Conservation (phyloP, 2,888 invertebrate species). For the Auanema sp. region DNA sequence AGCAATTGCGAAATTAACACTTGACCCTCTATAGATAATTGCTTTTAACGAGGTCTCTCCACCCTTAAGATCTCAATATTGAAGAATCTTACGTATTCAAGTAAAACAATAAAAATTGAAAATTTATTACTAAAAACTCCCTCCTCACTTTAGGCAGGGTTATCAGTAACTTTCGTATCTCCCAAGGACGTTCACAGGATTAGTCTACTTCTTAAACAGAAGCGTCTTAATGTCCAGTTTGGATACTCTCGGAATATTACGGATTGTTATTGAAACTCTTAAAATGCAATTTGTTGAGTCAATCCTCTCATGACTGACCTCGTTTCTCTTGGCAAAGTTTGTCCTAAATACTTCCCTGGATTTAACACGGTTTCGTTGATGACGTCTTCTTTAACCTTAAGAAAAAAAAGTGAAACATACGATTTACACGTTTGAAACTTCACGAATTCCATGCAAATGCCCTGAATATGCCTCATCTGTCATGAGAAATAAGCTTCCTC, state of each 20-base stretch:
- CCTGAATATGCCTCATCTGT: constrained; percentile 80
- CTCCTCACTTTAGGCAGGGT: too few species aligned
- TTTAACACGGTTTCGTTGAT: constrained; percentile 20
- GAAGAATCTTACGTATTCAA: too few species aligned
- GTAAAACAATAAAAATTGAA: too few species aligned
- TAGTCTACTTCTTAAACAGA: too few species aligned
- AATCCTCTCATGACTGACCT: constrained; percentile 8
- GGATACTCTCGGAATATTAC: constrained; percentile 16
- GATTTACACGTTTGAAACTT: constrained; percentile 14
- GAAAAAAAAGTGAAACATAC: neutral
- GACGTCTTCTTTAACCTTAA: constrained; percentile 12
- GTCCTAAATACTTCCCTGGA: constrained; percentile 6
- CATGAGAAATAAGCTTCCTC: constrained; percentile 83
- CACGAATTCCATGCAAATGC: constrained; percentile 67
- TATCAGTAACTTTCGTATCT: too few species aligned
- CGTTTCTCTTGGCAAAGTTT: constrained; percentile 17
- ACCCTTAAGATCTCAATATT: too few species aligned
- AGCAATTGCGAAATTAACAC: too few species aligned
- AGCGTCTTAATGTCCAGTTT: constrained; percentile 1
- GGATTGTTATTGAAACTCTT: constrained; percentile 19
- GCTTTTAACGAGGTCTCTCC: too few species aligned
- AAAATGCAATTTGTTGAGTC: neutral
- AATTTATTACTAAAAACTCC: too few species aligned
- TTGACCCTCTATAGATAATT: too few species aligned
- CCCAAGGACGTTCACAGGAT: too few species aligned